A percentile compares a stretch with the other conserved stretches of the same genome.
These are phyloP conservation scores for Zoanthus sansibaricus DNA, from an alignment of 92 coral and sea anemone genomes.

Conservation along the genomic window DNA sequence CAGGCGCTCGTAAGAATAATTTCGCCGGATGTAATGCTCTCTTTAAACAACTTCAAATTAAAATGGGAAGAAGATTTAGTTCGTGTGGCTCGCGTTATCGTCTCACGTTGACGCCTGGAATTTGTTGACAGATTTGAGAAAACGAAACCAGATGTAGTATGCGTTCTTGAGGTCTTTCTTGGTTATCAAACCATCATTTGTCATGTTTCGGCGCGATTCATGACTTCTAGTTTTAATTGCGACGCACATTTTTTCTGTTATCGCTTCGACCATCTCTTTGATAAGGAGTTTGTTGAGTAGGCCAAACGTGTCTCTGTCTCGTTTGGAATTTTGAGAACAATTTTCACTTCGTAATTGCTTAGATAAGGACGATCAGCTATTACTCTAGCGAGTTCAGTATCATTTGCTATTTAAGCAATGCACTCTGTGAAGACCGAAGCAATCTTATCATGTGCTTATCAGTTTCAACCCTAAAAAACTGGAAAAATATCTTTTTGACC, in stretches of 20 bases:
- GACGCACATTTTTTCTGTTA: not conserved
- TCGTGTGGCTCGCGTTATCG: constrained; percentile 35
- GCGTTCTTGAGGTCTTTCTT: not conserved
- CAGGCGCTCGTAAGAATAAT: constrained; percentile 10
- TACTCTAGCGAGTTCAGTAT: not conserved
- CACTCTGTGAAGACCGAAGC: not conserved
- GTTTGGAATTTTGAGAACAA: constrained; percentile 4
- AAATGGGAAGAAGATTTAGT: not conserved
- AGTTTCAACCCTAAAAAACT: too few species aligned
- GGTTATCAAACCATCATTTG: constrained; percentile 22
- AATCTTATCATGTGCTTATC: not conserved
- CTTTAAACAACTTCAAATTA: not conserved
- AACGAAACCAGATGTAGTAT: constrained; percentile 24
- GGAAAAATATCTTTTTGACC: too few species aligned
- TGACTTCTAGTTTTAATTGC: not conserved
- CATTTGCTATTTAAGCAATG: constrained; percentile 13
- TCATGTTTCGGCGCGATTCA: constrained; percentile 6
- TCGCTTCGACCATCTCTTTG: constrained; percentile 33
- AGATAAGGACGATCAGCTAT: not conserved
- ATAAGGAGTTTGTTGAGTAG: constrained; percentile 29
- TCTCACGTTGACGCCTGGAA: constrained; percentile 34
- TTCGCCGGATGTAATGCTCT: not conserved
- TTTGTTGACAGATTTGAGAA: constrained; percentile 42
- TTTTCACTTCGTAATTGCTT: not conserved
- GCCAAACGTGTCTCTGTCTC: constrained; percentile 20